Conservation (phyloP, 2,113 vertebrate species). For the Hippocampus barbouri region DNA sequence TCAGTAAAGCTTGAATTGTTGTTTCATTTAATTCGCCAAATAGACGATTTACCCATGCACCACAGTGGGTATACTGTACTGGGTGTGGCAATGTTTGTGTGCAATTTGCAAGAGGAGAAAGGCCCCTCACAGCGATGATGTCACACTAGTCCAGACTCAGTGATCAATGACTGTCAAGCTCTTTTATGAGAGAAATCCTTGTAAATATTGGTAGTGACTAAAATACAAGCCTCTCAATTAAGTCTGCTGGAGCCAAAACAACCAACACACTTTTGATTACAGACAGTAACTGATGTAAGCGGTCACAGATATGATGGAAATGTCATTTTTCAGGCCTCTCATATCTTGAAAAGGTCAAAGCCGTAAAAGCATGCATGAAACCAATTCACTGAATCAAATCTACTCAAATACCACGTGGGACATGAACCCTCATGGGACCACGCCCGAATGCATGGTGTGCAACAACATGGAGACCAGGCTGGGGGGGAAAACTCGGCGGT, state of each 20-base stretch:
- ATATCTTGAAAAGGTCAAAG: constrained; percentile 45
- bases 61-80: not conserved
- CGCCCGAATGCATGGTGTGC: constrained; percentile 38
- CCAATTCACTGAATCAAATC: constrained; percentile 39
- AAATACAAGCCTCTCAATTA: not conserved
- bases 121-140: not conserved
- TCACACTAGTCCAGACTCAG: not conserved
- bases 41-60: not conserved
- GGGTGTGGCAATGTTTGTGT: not conserved
- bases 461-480: constrained; percentile 7
- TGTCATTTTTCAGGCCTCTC: constrained; percentile 31
- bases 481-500: not conserved
- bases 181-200: not conserved
- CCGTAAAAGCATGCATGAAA: constrained; percentile 36
- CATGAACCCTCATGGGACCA: constrained; percentile 29
- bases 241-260: not conserved
- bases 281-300: constrained; percentile 16
- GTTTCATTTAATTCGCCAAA: not conserved
- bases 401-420: constrained; percentile 14
- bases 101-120: not conserved
- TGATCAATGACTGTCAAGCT: not conserved
- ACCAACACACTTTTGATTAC: not conserved
- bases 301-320: constrained; percentile 28
- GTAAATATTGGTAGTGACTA: constrained; percentile 1
- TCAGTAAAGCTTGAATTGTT: not conserved